Evolutionary conservation across 1,140 invertebrate genomes (phyloP), one percentile per base, ranked within the genome.

Genomic region (Phenacoccus solenopsis): DNA sequence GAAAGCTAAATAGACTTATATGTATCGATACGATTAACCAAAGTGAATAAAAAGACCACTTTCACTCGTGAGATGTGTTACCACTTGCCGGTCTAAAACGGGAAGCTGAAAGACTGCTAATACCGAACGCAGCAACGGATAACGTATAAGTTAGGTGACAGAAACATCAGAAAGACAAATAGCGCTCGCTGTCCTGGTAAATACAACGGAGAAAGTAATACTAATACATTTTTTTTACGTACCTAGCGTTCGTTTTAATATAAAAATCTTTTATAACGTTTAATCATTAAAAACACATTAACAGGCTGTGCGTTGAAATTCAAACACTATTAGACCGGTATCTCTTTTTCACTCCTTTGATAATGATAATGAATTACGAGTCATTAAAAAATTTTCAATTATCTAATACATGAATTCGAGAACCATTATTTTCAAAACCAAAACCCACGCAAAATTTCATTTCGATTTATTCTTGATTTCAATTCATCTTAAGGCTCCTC

Each of bases 111-210:
- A 49, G 38, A 49, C 38, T 16, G 20, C 38, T 49, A n/a, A 49
- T 49, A n/a, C 38, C 38, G 12, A 49, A 49, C n/a, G n/a, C n/a
- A n/a, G n/a, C n/a, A n/a, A n/a, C n/a, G n/a, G n/a, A n/a, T n/a
- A n/a, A n/a, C 38, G 38, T 10, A 49, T 49, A 49, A n/a, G 12
- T 49, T 49, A 4, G 38, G 38, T 49, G 38, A 49, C 38, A 49
- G 38, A 49, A 49, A 49, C 38, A 49, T 49, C 38, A 49, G 38
- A 49, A 49, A 49, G 38, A 49, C 38, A 49, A 49, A 49, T 49
- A 49, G 38, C 38, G 13, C 38, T 49, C 38, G 38, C 20, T 49
- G 38, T 49, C 38, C 38, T 49, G n/a, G n/a, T n/a, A n/a, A n/a
- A n/a, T n/a, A 3, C 13, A 10, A 10, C 12, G 13, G 38, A 49